Percentiles rank a stretch among this genome's conserved stretches.
phyloP scores from a whole-genome alignment of 2,113 vertebrate genomes.

The Anguilla japonica region DNA sequence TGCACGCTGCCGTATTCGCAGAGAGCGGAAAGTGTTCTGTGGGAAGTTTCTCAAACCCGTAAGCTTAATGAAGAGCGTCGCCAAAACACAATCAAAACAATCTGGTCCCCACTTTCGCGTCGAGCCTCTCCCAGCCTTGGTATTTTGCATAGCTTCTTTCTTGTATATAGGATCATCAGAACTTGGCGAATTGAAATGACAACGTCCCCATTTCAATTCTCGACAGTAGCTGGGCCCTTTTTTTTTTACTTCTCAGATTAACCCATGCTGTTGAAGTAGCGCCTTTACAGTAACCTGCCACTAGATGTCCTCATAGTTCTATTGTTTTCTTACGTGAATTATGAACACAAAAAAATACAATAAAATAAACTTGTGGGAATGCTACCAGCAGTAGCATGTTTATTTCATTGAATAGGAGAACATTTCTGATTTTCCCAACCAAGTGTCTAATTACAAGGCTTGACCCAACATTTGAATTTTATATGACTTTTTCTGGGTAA shows the following conservation, averaged over 20 bases:
- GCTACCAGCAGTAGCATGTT: slow-evolving; percentile 22
- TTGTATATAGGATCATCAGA: slow-evolving; percentile 57
- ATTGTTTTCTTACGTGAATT: slow-evolving; percentile 1
- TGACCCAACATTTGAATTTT: neutral
- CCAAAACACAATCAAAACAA: slow-evolving; percentile 64
- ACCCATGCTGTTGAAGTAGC: slow-evolving; percentile 11
- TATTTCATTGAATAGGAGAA: slow-evolving; percentile 3
- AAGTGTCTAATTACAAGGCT: neutral
- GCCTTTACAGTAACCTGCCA: slow-evolving; percentile 47
- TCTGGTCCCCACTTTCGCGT: slow-evolving; percentile 45
- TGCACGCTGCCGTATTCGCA: slow-evolving; percentile 71
- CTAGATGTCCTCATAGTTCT: slow-evolving; percentile 53
- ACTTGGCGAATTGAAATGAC: slow-evolving; percentile 70
- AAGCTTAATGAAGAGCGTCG: slow-evolving; percentile 51
- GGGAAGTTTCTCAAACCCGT: slow-evolving; percentile 61
- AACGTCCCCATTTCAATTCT: slow-evolving; percentile 65
- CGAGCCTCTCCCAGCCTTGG: slow-evolving; percentile 34
- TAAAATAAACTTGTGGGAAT: slow-evolving; percentile 23
- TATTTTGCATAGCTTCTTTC: slow-evolving; percentile 41
- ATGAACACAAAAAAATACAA: slow-evolving; percentile 2
- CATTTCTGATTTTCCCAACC: slow-evolving; percentile 9
- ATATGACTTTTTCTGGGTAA: neutral
- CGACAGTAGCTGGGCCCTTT: slow-evolving; percentile 42
- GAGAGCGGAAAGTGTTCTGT: slow-evolving; percentile 70
- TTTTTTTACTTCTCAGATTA: slow-evolving; percentile 41